Percentiles rank a stretch among this genome's conserved stretches.
Conservation (phyloP, 2,113 vertebrate species). For the Python bivittatus region DNA sequence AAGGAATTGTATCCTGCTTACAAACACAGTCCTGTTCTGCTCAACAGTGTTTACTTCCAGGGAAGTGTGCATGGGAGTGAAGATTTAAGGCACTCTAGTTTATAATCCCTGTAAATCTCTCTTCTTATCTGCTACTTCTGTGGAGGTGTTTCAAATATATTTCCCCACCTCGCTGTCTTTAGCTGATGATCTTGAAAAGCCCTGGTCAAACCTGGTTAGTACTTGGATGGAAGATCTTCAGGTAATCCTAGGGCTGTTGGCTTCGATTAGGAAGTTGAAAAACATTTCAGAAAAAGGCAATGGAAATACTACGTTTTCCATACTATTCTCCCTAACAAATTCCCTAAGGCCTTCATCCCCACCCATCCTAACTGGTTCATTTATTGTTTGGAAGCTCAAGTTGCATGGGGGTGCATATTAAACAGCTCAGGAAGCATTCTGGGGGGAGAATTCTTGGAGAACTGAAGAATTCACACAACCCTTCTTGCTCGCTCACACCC, state of each 20-base stretch:
- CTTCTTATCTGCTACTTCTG: not conserved
- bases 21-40: not conserved
- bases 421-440: not conserved
- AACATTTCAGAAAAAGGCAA: not conserved
- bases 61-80: not conserved
- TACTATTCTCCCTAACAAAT: not conserved
- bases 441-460: not conserved
- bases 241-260: not conserved
- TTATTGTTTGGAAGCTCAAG: not conserved
- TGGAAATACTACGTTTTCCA: no score
- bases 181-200: not conserved
- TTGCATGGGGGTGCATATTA: not conserved
- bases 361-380: not conserved
- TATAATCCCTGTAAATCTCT: not conserved
- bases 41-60: not conserved
- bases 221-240: not conserved
- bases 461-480: not conserved
- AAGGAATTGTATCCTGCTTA: not conserved
- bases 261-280: not conserved
- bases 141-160: not conserved
- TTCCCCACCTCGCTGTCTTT: not conserved
- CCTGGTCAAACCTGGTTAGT: not conserved
- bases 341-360: not conserved
- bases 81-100: constrained; percentile 12
- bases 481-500: no score